These are phyloP conservation scores for Ondatra zibethicus DNA, from an alignment of 2,113 vertebrate species.

Conservation along the genomic window DNA sequence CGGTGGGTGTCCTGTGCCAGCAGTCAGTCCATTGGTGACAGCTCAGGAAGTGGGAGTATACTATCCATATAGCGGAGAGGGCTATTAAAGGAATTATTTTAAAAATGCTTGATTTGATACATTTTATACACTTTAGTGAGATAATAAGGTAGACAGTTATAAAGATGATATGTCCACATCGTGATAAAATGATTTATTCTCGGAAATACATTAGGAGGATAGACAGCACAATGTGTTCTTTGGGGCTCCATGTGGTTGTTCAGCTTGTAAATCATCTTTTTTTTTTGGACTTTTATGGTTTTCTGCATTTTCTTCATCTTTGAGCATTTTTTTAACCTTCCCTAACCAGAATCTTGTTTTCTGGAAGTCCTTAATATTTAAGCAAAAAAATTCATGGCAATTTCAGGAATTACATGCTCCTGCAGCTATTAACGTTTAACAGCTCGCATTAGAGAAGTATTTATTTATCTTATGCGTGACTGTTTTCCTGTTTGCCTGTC, in stretches of 20 bases:
- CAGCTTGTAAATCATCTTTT: background rate
- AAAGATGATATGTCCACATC: background rate
- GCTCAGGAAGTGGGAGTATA: slow-evolving; percentile 17
- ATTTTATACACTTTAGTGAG: background rate
- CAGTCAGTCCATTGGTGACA: slow-evolving; percentile 32
- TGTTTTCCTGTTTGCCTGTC: no score
- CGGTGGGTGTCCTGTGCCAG: background rate
- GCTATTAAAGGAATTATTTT: slow-evolving; percentile 8
- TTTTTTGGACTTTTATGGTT: background rate
- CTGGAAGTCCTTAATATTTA: slow-evolving; percentile 16
- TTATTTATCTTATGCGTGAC: background rate
- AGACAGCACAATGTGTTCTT: background rate
- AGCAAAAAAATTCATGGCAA: background rate
- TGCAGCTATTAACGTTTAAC: slow-evolving; percentile 15
- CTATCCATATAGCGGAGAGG: background rate
- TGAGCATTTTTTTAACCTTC: background rate
- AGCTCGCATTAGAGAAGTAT: slow-evolving; percentile 7
- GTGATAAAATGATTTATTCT: background rate
- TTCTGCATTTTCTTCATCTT: slow-evolving; percentile 44
- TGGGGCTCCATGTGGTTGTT: background rate
- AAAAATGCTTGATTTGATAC: background rate
- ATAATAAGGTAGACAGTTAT: background rate
- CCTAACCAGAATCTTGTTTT: slow-evolving; percentile 37
- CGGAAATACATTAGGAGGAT: background rate
- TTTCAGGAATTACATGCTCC: background rate